A percentile compares a stretch with the other conserved stretches of the same genome.
Evolutionary conservation across 2,888 invertebrate genomes (phyloP).

Genomic region (Tinea trinotella): DNA sequence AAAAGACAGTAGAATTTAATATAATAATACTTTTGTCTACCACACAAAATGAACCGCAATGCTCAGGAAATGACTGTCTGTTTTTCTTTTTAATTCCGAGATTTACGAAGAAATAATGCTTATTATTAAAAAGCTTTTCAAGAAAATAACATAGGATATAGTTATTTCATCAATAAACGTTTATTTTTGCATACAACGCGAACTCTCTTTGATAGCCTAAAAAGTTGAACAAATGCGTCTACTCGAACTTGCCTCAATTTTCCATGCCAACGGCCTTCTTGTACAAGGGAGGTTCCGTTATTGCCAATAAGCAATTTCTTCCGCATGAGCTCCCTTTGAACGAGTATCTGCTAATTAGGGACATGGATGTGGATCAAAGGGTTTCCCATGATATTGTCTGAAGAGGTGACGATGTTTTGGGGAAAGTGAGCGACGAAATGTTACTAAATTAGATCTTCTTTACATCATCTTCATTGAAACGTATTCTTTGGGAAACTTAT

Average conservation of each 20-base stretch:
- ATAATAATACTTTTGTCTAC: not conserved
- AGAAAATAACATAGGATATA: too few species aligned
- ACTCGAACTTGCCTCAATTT: constrained; percentile 52
- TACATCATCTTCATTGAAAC: not conserved
- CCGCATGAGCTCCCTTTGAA: constrained; percentile 46
- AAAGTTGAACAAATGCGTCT: constrained; percentile 16
- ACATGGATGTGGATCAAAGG: constrained; percentile 56
- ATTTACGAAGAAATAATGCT: too few species aligned
- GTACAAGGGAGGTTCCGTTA: constrained; percentile 31
- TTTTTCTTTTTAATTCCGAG: too few species aligned
- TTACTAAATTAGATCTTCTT: not conserved
- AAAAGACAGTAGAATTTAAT: not conserved
- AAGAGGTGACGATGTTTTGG: constrained; percentile 52
- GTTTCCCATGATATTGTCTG: constrained; percentile 60
- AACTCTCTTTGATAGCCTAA: constrained; percentile 7
- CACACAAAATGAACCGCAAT: not conserved
- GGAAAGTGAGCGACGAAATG: constrained; percentile 1
- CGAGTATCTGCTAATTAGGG: constrained; percentile 66
- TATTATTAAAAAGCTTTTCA: too few species aligned
- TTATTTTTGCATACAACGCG: too few species aligned
- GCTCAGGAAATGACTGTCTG: too few species aligned
- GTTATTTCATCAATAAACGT: too few species aligned
- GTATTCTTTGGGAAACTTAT: not conserved
- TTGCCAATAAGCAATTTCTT: constrained; percentile 70
- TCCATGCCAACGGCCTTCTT: constrained; percentile 51